These are phyloP conservation scores for Neodiprion pinetum DNA, from an alignment of 1,140 invertebrate species.

Conservation along the genomic window DNA sequence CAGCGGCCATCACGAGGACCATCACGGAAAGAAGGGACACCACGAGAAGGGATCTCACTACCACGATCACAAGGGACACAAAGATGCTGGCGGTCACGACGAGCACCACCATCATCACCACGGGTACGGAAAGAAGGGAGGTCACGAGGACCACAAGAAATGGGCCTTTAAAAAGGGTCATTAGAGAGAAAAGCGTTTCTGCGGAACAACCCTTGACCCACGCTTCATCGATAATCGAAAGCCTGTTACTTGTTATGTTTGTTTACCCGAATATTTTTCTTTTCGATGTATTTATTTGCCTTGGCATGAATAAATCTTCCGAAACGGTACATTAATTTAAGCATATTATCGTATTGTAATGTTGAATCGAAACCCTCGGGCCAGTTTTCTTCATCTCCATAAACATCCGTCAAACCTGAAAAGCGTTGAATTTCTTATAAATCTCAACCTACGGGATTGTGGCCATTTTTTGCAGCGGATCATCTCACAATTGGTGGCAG, in stretches of 20 bases:
- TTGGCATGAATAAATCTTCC: neutral
- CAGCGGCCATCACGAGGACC: slow-evolving; percentile 68
- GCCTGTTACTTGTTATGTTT: neutral
- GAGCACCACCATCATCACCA: slow-evolving; percentile 46
- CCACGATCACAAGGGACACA: slow-evolving; percentile 58
- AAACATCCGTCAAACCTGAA: no score
- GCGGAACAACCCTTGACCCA: neutral
- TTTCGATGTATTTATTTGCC: neutral
- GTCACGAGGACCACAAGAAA: slow-evolving; percentile 46
- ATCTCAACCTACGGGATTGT: no score
- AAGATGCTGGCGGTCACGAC: slow-evolving; percentile 51
- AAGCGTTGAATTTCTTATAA: no score
- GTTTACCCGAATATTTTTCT: neutral
- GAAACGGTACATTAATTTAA: neutral
- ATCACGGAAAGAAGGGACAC: slow-evolving; percentile 73
- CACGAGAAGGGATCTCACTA: slow-evolving; percentile 57
- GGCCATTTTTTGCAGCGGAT: no score
- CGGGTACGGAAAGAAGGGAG: slow-evolving; percentile 48
- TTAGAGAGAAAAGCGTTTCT: slow-evolving; percentile 11
- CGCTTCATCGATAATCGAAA: neutral
- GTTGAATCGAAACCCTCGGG: no score
- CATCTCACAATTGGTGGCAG: no score
- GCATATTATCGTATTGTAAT: no score
- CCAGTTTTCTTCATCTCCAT: no score
- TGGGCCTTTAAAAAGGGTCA: slow-evolving; percentile 42